Percentiles rank a stretch among this genome's conserved stretches.
These are phyloP conservation scores for Dolichotis patagonum DNA, from an alignment of 2,113 vertebrate genomes.

Conservation along the genomic window DNA sequence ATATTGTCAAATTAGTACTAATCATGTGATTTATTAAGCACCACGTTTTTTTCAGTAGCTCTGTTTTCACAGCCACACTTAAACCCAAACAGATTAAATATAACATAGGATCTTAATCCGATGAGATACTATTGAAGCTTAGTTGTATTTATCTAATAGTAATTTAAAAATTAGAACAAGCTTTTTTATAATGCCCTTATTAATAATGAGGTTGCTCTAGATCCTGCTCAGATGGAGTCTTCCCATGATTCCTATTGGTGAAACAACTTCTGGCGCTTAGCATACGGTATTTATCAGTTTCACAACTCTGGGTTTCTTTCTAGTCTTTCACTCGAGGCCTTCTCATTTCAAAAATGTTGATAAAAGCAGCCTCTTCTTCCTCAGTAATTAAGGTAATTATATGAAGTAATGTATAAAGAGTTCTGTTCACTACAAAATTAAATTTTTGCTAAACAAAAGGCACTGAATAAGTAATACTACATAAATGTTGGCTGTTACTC, in stretches of 20 bases:
- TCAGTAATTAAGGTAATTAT: not conserved
- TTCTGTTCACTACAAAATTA: not conserved
- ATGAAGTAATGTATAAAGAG: not conserved
- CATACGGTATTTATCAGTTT: not conserved
- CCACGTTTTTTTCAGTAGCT: not conserved
- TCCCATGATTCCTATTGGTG: not conserved
- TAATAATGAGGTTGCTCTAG: not conserved
- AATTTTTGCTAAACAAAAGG: not conserved
- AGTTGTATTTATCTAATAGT: conserved; percentile 69
- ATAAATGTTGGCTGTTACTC: not conserved
- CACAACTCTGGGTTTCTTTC: not conserved
- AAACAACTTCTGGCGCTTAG: not conserved
- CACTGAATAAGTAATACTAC: not conserved
- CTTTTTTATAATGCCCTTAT: conserved; percentile 25
- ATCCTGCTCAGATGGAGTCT: not conserved
- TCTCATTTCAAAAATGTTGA: not conserved
- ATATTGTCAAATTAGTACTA: not conserved
- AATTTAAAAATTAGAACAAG: conserved; percentile 62
- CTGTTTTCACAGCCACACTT: not conserved
- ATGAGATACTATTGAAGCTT: conserved; percentile 61
- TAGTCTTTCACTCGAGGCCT: not conserved
- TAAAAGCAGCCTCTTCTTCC: not conserved
- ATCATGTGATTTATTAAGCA: conserved; percentile 44
- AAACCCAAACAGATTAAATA: conserved; percentile 65
- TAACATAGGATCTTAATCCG: conserved; percentile 54